These are phyloP conservation scores for Spodoptera exigua DNA, from an alignment of 2,888 invertebrate genomes.

Conservation along the genomic window DNA sequence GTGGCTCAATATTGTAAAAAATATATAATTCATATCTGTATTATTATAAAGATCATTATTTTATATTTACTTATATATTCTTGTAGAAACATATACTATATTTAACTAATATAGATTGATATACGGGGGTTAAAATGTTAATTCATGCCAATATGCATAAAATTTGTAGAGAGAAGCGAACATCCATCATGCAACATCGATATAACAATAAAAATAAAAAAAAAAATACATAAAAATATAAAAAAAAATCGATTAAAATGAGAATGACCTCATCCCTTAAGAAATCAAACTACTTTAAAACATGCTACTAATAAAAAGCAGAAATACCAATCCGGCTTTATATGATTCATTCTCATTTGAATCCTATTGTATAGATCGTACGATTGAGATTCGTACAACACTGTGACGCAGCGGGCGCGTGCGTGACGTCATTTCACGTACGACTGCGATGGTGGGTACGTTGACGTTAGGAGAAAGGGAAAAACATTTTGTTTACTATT, in stretches of 20 bases:
- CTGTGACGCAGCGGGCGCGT: constrained; percentile 56
- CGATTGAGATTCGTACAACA: constrained; percentile 50
- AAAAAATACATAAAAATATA: constrained; percentile 66
- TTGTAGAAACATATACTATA: constrained; percentile 39
- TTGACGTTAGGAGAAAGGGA: neutral
- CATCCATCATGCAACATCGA: constrained; percentile 87
- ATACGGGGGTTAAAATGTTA: constrained; percentile 58
- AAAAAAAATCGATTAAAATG: constrained; percentile 82
- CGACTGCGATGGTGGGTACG: constrained; percentile 47
- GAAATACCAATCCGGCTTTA: constrained; percentile 46
- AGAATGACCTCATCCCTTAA: constrained; percentile 82
- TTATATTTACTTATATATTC: constrained; percentile 44
- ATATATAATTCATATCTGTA: constrained; percentile 34
- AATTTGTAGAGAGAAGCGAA: constrained; percentile 74
- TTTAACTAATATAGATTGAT: constrained; percentile 52
- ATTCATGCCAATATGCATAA: constrained; percentile 83
- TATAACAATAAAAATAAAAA: constrained; percentile 64
- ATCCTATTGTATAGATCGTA: constrained; percentile 66
- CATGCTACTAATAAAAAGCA: constrained; percentile 65
- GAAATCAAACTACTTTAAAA: constrained; percentile 62
- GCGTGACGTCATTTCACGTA: constrained; percentile 51
- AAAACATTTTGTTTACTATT: no score
- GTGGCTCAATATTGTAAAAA: constrained; percentile 6
- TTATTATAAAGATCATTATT: constrained; percentile 46
- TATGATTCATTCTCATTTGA: constrained; percentile 84